Base-by-base conservation (phyloP, 2,797 vertebrate species). In the Garrulus glandarius region DNA sequence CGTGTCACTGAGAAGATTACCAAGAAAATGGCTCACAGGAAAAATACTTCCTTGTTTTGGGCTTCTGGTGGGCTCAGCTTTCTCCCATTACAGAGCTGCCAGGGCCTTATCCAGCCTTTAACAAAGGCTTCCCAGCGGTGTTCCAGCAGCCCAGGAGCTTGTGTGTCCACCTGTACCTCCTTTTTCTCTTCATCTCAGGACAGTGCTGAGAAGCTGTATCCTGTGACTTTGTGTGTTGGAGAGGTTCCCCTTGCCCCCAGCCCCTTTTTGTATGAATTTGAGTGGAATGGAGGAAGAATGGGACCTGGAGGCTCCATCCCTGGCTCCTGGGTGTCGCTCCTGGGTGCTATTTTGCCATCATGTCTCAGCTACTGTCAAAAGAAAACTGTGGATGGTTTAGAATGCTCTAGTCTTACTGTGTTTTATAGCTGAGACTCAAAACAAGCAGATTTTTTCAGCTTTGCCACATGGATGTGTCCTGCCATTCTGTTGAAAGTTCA, bases 1-100 rank as follows among this genome's bases (percentile, higher is more conserved):
- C 6, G 44, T 90, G 96, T 98, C 98, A 97, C 70, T 97, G 95
- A 92, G 79, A 83, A 95, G 74, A 84, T 89, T 21, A 98, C 93
- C 52, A 47, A 56, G 64, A 94, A 90, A 96, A 97, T 84, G 76
- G 75, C 21, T 61, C 93, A 96, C 94, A 98, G 95, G 93, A 97
- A 91, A 96, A 93, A 95, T 61, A 67, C 91, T 97, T 93, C 71
- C 81, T 59, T 60, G 39, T 74, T 74, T 61, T 76, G 91, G 83
- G 59, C 41, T 84, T 49, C 56, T 81, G 94, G 65, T 76, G 77
- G 56, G 63, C 63, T 88, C 91, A 84, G 79, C 67, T 43, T 81
- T 69, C 47, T 81, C 36, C 34, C 6, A 7, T 8, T 67, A 49
- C 22, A 22, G 55, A 46, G 19, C n/a, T 70, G 21, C 39, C 2